These are phyloP conservation scores for Archaeoteleia sp. DNA, from an alignment of 2,888 invertebrate genomes.

Conservation along the genomic window DNA sequence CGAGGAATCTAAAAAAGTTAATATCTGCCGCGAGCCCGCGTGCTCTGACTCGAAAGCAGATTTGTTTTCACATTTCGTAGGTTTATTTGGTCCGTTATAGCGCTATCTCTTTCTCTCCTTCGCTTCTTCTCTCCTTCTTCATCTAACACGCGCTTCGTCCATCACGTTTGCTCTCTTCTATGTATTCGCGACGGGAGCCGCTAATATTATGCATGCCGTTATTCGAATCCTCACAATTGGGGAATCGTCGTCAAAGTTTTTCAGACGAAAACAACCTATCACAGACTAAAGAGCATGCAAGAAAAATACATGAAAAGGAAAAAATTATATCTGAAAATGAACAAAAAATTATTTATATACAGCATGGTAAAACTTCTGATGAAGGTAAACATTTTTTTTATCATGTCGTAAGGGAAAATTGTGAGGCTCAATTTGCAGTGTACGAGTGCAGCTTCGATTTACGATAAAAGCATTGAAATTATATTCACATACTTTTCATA, in stretches of 20 bases:
- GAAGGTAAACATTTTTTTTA: too few species aligned
- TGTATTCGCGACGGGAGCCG: conserved; percentile 18
- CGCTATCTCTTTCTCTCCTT: conserved; percentile 15
- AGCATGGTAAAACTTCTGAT: too few species aligned
- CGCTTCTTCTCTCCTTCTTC: conserved; percentile 23
- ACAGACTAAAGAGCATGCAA: too few species aligned
- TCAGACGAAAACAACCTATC: conserved; percentile 18
- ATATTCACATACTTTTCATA: too few species aligned
- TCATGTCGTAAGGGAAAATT: too few species aligned
- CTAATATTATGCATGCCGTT: conserved; percentile 44
- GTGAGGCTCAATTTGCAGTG: too few species aligned
- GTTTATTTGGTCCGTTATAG: conserved; percentile 60
- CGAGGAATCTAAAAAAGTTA: conserved; percentile 68
- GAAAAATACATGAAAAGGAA: too few species aligned
- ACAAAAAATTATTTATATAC: too few species aligned
- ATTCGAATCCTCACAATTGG: conserved; percentile 40
- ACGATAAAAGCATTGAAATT: too few species aligned
- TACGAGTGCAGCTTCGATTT: too few species aligned
- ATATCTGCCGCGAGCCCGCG: conserved; percentile 66
- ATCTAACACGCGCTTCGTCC: conserved; percentile 19
- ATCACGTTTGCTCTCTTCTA: conserved; percentile 14
- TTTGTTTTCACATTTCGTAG: conserved; percentile 66
- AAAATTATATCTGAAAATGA: too few species aligned
- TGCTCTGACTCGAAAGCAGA: conserved; percentile 67
- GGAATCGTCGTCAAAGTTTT: conserved; percentile 17